Evolutionary conservation across 2,888 invertebrate genomes (phyloP).

Genomic region (Apotomis capreana): DNA sequence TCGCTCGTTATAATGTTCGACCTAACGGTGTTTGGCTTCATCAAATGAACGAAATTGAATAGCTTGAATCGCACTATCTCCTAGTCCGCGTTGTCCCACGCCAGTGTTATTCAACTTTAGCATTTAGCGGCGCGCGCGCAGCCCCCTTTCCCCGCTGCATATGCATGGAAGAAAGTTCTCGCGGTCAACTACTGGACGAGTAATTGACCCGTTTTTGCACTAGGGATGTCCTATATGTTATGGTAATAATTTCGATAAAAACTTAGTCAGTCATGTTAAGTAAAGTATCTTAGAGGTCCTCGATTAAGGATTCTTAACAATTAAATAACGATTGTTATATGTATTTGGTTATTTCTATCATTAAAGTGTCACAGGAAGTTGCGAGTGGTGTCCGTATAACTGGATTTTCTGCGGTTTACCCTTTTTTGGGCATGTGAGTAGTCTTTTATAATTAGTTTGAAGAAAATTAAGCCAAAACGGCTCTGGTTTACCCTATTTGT

Average conservation of each 20-base stretch:
- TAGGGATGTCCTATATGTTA: conserved; percentile 17
- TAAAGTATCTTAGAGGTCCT: background rate
- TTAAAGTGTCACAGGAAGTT: no score
- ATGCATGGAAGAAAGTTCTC: conserved; percentile 82
- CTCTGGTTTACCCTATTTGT: no score
- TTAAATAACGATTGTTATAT: no score
- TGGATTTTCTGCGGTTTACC: no score
- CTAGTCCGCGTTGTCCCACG: conserved; percentile 45
- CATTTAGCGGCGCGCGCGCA: conserved; percentile 65
- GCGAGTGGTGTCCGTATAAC: no score
- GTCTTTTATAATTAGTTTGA: no score
- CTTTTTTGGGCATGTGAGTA: no score
- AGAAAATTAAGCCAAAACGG: no score
- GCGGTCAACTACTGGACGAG: conserved; percentile 69
- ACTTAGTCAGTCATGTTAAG: background rate
- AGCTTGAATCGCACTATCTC: background rate
- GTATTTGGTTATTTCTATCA: no score
- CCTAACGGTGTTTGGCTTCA: no score
- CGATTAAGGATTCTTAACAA: background rate
- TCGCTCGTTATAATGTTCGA: no score
- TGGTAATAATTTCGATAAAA: conserved; percentile 19
- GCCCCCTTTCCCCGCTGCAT: conserved; percentile 80
- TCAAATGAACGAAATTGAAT: no score
- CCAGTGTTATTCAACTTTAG: conserved; percentile 78
- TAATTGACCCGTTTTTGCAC: conserved; percentile 63